Evolutionary conservation across 2,797 vertebrate genomes (phyloP), one percentile per base, ranked within the genome.

Genomic region (Mallotus villosus): DNA sequence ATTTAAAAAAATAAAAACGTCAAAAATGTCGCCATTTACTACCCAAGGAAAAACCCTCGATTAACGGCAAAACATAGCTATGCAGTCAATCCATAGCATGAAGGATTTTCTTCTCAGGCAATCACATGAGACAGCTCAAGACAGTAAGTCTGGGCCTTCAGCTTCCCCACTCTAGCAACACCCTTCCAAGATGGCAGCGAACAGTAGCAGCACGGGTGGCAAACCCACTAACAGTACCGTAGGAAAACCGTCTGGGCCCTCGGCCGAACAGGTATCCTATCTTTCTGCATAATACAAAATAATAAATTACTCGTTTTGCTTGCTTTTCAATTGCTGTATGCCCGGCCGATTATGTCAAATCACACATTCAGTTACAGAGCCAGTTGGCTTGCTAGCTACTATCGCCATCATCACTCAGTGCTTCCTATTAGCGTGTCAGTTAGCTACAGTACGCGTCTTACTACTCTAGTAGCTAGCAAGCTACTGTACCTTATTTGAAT

Each of bases 131-230:
- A 12, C 67, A 66, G 1, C 81, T 59, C 67, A 59, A 1, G 19
- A 72, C 16, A 2, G 73, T 46, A 12, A 57, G 9, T 7, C 17
- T 19, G 34, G 37, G 29, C 32, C 67, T 21, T 51, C 9, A 24
- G 11, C 21, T 17, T 16, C 4, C 12, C 57, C 14, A 6, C 37
- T 1, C 14, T 29, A 49, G 57, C 32, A 19, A 49, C 89, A 88
- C 85, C 82, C 86, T 91, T 92, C 83, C 90, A 94, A 91, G 88
- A 94, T 94, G 94, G 93, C 94, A 86, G 89, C 93, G 84, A 94
- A 91, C 93, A 90, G 92, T 75, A 90, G 88, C 89, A 91, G 85
- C 92, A 90, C 91, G 90, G 90, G 73, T 71, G 87, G 70, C 78
- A 94, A 93, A 85, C 73, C 88, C 22, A 84, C 79, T 82, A 84